Percentiles rank a stretch among this genome's conserved stretches.
Conservation (phyloP, 2,888 invertebrate species). For the Chaetoderma sp. region DNA sequence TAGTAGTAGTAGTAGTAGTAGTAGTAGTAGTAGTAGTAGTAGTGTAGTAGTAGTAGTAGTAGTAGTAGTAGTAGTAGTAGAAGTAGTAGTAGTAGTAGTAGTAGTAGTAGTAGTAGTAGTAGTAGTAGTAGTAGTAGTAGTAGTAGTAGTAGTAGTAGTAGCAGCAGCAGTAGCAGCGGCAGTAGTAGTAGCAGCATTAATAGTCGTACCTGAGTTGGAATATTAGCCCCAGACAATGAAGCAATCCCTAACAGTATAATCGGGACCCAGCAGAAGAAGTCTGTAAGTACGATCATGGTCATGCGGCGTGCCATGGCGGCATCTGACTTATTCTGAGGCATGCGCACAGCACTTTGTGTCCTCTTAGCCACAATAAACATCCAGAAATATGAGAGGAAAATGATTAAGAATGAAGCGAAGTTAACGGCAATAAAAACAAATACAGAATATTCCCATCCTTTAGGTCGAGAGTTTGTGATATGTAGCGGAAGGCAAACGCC, state of each 20-base stretch:
- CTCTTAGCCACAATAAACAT: conserved; percentile 72
- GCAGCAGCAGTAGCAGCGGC: conserved; percentile 50
- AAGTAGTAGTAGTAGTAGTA: conserved; percentile 29
- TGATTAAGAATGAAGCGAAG: conserved; percentile 70
- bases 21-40: too few species aligned
- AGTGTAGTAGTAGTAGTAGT: conserved; percentile 30
- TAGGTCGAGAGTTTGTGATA: conserved; percentile 71
- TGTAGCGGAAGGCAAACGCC: conserved; percentile 73
- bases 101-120: conserved; percentile 34
- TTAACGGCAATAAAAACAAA: conserved; percentile 72
- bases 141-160: conserved; percentile 65
- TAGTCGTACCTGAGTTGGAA: conserved; percentile 63
- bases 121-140: too few species aligned
- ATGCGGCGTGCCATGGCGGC: conserved; percentile 72
- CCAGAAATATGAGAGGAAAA: conserved; percentile 71
- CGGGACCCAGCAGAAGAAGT: conserved; percentile 73
- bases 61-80: conserved; percentile 30
- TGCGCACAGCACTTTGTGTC: conserved; percentile 69
- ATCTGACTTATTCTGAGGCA: conserved; percentile 65
- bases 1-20: too few species aligned
- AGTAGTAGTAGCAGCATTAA: too few species aligned
- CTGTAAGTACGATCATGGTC: conserved; percentile 72
- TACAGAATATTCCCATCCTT: conserved; percentile 73
- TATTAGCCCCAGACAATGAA: conserved; percentile 69
- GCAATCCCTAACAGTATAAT: conserved; percentile 72